A percentile compares a stretch with the other conserved stretches of the same genome.
Conservation (phyloP, 37 sponge, comb jelly and placozoan genomes). For the Haliclona indistincta region DNA sequence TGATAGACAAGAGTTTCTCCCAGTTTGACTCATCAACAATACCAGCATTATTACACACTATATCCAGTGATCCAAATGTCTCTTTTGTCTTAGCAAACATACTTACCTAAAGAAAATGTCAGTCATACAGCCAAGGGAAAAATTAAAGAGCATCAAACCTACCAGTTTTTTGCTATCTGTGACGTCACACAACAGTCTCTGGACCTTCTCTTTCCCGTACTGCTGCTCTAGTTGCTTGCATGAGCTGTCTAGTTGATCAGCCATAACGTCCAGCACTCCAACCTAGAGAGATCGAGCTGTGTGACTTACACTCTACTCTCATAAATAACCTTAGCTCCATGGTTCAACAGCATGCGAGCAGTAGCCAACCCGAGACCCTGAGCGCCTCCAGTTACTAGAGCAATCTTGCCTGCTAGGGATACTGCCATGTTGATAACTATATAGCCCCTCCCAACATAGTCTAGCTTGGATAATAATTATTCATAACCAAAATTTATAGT, state of each 20-base stretch:
- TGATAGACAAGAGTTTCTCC: constrained; percentile 56
- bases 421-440: too few relatives aligned
- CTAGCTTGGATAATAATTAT: too few relatives aligned
- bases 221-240: neutral
- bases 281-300: too few relatives aligned
- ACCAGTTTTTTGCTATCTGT: constrained; percentile 2
- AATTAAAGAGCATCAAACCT: neutral
- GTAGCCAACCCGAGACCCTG: constrained; percentile 77
- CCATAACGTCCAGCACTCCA: too few relatives aligned
- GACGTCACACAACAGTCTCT: constrained; percentile 28
- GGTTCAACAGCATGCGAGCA: constrained; percentile 38
- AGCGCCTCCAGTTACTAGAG: constrained; percentile 80
- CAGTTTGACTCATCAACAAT: constrained; percentile 66
- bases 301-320: too few relatives aligned
- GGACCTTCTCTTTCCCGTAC: constrained; percentile 1
- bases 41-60: constrained; percentile 89
- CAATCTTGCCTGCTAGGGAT: constrained; percentile 22
- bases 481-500: too few relatives aligned
- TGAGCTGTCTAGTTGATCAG: too few relatives aligned
- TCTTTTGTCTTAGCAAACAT: too few relatives aligned
- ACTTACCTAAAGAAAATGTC: too few relatives aligned
- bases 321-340: constrained; percentile 70
- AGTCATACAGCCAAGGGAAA: too few relatives aligned
- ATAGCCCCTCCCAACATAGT: too few relatives aligned
- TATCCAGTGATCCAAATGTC: constrained; percentile 35